Conservation (phyloP, 2,113 vertebrate genomes). For the Saccopteryx bilineata region DNA sequence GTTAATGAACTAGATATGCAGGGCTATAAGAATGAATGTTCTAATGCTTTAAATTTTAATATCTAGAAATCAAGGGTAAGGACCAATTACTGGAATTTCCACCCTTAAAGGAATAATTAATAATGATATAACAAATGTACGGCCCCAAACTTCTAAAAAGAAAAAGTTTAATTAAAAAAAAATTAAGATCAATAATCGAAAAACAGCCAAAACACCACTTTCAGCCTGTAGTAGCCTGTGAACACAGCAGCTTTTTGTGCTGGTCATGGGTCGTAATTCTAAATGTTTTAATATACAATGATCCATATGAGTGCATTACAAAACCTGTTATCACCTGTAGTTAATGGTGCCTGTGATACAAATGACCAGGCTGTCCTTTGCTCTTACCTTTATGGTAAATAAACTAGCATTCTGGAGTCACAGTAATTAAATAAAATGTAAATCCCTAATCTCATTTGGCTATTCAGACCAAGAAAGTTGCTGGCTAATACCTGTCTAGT, state of each 20-base stretch:
- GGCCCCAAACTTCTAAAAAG: constrained; percentile 85
- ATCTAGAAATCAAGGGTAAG: constrained; percentile 94
- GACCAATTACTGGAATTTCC: constrained; percentile 92
- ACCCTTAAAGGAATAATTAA: constrained; percentile 94
- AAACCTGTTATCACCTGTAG: constrained; percentile 88
- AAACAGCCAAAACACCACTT: constrained; percentile 80
- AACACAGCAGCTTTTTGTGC: constrained; percentile 69
- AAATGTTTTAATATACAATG: constrained; percentile 77
- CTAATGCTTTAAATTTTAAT: constrained; percentile 95
- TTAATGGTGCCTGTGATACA: constrained; percentile 86
- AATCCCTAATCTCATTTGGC: constrained; percentile 92
- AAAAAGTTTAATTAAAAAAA: constrained; percentile 89
- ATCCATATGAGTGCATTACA: constrained; percentile 79
- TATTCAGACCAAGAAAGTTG: constrained; percentile 90
- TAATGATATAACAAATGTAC: constrained; percentile 90
- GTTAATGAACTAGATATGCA: constrained; percentile 99
- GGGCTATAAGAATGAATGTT: constrained; percentile 93
- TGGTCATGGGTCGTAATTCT: constrained; percentile 78
- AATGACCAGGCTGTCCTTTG: constrained; percentile 85
- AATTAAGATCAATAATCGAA: constrained; percentile 86
- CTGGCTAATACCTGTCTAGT: constrained; percentile 92
- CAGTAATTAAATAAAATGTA: constrained; percentile 91
- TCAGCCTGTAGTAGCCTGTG: constrained; percentile 46
- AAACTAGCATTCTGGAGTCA: constrained; percentile 88
- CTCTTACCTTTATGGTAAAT: constrained; percentile 91